Base-by-base conservation (phyloP, 92 coral and sea anemone genomes). In the Epizoanthus scotinus region DNA sequence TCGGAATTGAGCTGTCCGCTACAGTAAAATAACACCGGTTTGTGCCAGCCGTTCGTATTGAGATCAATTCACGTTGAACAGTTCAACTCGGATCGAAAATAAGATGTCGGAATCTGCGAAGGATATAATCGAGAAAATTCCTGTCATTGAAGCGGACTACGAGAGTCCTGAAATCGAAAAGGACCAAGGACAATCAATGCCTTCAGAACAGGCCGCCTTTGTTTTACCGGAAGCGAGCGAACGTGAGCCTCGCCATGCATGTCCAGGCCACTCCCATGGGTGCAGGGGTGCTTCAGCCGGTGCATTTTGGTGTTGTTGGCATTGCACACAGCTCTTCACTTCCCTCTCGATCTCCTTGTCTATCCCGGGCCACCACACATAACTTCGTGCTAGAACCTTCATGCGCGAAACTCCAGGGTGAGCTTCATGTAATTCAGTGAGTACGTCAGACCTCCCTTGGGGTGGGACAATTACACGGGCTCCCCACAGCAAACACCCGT, bases 321-420 rank as follows among this genome's bases (percentile, higher is more conserved):
- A 64, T 75, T 64, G 55, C 18, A 34, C 59, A 27, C 87, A 84
- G 27, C 74, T 9, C 56, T 84, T 84, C 60, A 63, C 72, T 24
- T 63, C 58, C 59, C 71, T 77, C 79, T 40, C 89, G 2, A 79
- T 71, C 5, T 78, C 85, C 21, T 59, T 81, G 49, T 79, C 85
- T 34, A 87, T 24, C 29, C 86, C 78, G 17, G 83, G 83, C 91
- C 88, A 77, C 84, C 87, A 79, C 1, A 84, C 79, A 78, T 78
- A 83, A 57, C 87, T 78, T 13, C 70, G 82, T 34, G 86, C 84
- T 7, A 81, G 82, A 8, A 90, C 85, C 50, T 85, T 89, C 84
- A 78, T 89, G 56, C 87, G 77, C 14, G 82, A 73, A n/a, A 73
- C 79, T 27, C 90, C 88, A 2, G 88, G 88, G 53, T 83, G 90